Evolutionary conservation across 2,888 invertebrate genomes (phyloP).

Genomic region (Rhogogaster chlorosoma): DNA sequence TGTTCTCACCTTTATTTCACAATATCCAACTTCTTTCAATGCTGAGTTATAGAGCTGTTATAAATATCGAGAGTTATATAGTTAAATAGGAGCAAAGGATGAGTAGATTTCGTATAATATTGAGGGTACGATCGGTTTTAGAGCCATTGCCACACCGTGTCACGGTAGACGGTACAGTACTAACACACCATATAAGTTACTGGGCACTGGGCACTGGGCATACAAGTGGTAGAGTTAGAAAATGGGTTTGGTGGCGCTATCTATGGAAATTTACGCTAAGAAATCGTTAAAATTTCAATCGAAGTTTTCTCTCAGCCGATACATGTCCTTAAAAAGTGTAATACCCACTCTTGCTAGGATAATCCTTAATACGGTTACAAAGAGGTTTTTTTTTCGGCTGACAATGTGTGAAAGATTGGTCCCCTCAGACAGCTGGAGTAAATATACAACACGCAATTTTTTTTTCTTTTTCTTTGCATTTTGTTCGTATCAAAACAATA

Average conservation of each 20-base stretch:
- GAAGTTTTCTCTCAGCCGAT: constrained; percentile 29
- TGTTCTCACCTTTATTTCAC: constrained; percentile 40
- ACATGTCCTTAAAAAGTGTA: not conserved
- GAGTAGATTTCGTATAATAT: constrained; percentile 23
- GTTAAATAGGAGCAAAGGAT: constrained; percentile 34
- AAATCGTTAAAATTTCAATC: not conserved
- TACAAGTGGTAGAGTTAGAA: constrained; percentile 45
- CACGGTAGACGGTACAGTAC: constrained; percentile 49
- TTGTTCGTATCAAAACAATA: not conserved
- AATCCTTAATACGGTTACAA: not conserved
- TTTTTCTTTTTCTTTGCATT: not conserved
- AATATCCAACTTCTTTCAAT: constrained; percentile 26
- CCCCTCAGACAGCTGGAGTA: not conserved
- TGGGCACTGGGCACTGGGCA: constrained; percentile 45
- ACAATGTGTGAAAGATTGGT: not conserved
- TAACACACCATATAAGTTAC: constrained; percentile 49
- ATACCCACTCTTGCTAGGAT: not conserved
- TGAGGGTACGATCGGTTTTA: constrained; percentile 34
- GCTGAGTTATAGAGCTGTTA: not conserved
- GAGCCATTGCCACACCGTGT: constrained; percentile 50
- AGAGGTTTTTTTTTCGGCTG: not conserved
- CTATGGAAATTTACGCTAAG: constrained; percentile 34
- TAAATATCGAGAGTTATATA: not conserved
- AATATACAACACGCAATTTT: not conserved
- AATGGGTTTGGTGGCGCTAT: constrained; percentile 43